A percentile compares a stretch with the other conserved stretches of the same genome.
phyloP scores from a whole-genome alignment of 2,888 invertebrate species.

The Deilephila porcellus region DNA sequence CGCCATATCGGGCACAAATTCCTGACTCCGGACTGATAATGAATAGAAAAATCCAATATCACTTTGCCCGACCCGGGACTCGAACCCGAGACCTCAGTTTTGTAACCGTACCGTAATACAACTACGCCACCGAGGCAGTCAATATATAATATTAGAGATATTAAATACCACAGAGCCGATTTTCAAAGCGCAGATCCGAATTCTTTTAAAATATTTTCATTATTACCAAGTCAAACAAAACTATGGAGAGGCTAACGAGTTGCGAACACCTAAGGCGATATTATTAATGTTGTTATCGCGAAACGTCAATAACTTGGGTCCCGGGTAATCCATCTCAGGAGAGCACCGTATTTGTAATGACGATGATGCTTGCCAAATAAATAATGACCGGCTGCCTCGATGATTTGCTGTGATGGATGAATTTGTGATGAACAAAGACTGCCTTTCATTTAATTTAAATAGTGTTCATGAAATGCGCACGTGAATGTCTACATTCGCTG shows the following conservation, averaged over 20 bases:
- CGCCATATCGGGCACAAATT: too few relatives aligned
- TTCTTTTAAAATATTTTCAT: not conserved
- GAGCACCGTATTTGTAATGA: constrained; percentile 56
- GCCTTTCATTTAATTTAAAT: constrained; percentile 41
- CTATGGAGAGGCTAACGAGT: not conserved
- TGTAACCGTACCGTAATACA: too few relatives aligned
- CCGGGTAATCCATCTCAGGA: constrained; percentile 42
- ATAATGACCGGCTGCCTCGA: constrained; percentile 58
- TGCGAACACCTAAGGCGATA: constrained; percentile 23
- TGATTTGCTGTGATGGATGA: constrained; percentile 75
- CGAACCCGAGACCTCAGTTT: too few relatives aligned
- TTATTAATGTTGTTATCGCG: constrained; percentile 27
- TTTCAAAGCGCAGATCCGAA: too few relatives aligned
- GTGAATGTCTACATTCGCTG: not conserved
- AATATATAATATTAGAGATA: too few relatives aligned
- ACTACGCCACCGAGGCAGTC: too few relatives aligned
- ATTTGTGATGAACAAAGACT: constrained; percentile 47
- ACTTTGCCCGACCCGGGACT: too few relatives aligned
- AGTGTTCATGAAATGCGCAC: constrained; percentile 25
- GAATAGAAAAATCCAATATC: too few relatives aligned
- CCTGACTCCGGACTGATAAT: too few relatives aligned
- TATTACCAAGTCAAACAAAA: not conserved
- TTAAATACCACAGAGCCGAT: too few relatives aligned
- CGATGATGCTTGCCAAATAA: constrained; percentile 77
- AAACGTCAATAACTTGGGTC: constrained; percentile 39